Conservation (phyloP, 2,888 invertebrate species). For the Drosophila gaucha region DNA sequence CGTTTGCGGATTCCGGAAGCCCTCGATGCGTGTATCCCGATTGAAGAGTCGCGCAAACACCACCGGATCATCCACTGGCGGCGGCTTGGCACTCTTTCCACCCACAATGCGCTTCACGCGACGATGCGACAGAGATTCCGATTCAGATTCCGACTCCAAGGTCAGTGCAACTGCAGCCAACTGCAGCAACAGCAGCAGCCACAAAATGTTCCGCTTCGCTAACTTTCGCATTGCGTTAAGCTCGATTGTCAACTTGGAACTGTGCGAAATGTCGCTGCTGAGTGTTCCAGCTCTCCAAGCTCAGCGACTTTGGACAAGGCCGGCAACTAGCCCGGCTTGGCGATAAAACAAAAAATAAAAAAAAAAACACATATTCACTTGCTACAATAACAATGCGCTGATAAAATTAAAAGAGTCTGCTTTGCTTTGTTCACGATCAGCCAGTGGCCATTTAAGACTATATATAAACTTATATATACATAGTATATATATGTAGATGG, state of each 20-base stretch:
- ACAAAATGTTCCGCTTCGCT: constrained; percentile 55
- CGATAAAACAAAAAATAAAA: constrained; percentile 57
- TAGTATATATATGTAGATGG: not conserved
- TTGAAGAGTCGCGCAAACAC: constrained; percentile 88
- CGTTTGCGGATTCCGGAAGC: constrained; percentile 87
- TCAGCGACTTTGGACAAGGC: constrained; percentile 45
- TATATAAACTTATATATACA: constrained; percentile 9
- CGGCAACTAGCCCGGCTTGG: constrained; percentile 51
- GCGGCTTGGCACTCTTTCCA: constrained; percentile 88
- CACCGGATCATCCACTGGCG: constrained; percentile 90
- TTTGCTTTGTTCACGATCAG: constrained; percentile 35
- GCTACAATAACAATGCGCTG: constrained; percentile 23
- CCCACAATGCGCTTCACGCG: constrained; percentile 87
- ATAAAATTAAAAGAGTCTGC: constrained; percentile 28
- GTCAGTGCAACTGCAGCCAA: constrained; percentile 27
- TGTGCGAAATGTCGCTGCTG: constrained; percentile 32
- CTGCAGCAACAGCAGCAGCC: constrained; percentile 18
- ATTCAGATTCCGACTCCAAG: constrained; percentile 21
- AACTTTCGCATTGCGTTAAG: constrained; percentile 57
- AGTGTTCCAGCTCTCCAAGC: constrained; percentile 14
- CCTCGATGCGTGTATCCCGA: constrained; percentile 88
- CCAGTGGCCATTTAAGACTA: constrained; percentile 19
- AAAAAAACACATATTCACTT: constrained; percentile 37
- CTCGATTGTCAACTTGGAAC: constrained; percentile 62
- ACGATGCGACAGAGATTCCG: constrained; percentile 25